These are phyloP conservation scores for Nannoperca obscura DNA, from an alignment of 2,797 vertebrate species.

Conservation along the genomic window DNA sequence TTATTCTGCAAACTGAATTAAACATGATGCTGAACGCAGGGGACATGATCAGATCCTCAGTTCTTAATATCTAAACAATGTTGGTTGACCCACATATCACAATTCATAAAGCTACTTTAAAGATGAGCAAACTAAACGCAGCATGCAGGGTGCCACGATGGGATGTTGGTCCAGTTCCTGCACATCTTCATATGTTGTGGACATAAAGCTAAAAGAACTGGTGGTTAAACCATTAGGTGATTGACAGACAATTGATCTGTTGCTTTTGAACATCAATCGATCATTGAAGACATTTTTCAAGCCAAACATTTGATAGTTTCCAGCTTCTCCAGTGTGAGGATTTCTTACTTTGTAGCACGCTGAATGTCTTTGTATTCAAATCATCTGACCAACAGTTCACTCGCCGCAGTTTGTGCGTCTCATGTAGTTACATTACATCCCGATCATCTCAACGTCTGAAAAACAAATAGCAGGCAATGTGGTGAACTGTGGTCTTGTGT, in stretches of 20 bases:
- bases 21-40: background rate
- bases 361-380: background rate
- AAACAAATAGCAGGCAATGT: background rate
- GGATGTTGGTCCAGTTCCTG: background rate
- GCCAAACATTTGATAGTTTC: background rate
- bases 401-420: background rate
- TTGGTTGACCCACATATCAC: background rate
- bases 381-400: no score
- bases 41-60: background rate
- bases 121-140: background rate
- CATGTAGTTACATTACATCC: background rate
- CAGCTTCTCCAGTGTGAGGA: background rate
- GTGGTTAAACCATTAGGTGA: background rate
- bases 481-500: background rate
- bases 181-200: background rate
- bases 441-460: background rate
- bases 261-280: background rate
- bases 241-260: background rate
- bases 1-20: background rate
- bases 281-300: background rate
- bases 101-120: background rate
- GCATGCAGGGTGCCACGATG: background rate
- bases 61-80: background rate
- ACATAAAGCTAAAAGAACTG: background rate
- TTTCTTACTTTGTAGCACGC: rapidly evolving